Percentiles rank a stretch among this genome's conserved stretches.
phyloP scores from a whole-genome alignment of 2,797 vertebrate genomes.

The Poecile montanus region DNA sequence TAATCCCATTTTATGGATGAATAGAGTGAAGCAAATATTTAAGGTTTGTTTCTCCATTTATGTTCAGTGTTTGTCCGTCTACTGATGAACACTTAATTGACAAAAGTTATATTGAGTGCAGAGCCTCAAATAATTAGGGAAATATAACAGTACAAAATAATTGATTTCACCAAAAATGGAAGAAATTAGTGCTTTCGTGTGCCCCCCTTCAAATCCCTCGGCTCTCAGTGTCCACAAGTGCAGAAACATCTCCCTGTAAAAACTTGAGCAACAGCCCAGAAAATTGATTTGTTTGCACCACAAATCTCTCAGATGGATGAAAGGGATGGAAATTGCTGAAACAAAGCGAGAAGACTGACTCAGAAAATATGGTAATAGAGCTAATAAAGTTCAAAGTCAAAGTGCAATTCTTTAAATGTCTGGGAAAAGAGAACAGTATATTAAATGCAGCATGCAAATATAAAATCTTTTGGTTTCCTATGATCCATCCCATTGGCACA shows the following conservation, averaged over 20 bases:
- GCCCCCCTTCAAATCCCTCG: not conserved
- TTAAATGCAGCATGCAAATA: not conserved
- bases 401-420: not conserved
- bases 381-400: conserved; percentile 20
- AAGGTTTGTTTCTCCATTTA: not conserved
- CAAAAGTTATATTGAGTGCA: not conserved
- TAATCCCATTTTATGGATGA: not conserved
- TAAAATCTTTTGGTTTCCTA: not conserved
- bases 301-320: not conserved
- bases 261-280: not conserved
- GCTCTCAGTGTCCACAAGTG: not conserved
- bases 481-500: not conserved
- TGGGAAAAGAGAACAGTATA: not conserved
- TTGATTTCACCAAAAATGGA: not conserved
- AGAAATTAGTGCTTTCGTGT: not conserved
- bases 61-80: not conserved
- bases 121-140: not conserved
- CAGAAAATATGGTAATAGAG: not conserved
- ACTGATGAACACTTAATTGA: not conserved
- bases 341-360: not conserved
- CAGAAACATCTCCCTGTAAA: not conserved
- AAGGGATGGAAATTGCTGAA: conserved; percentile 1
- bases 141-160: not conserved
- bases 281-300: conserved; percentile 35
- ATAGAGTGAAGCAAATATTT: not conserved